Evolutionary conservation across 2,888 invertebrate genomes (phyloP), one percentile per base, ranked within the genome.

Genomic region (Hecatera dysodea): DNA sequence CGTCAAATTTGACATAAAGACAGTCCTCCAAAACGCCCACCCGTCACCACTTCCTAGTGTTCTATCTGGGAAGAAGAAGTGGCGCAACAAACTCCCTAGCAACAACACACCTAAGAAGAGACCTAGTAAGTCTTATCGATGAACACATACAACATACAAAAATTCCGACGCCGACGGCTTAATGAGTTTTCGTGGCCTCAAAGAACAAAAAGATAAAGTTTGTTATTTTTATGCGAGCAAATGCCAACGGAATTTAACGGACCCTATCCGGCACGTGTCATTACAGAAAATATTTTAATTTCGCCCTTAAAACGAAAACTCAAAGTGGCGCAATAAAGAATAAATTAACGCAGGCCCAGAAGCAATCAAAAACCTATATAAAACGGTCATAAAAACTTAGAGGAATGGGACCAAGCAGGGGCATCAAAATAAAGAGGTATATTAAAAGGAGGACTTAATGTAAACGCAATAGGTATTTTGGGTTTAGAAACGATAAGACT

Each of bases 291-390:
- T 80, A 79, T 80, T 80, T 82, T 69, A 80, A 80, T 74, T 80
- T 80, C 57, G 50, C 56, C 33, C 60, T 62, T 57, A 80, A 81
- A 80, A 69, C 33, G 60, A 60, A 61, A 60, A 67, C 61, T 75
- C 67, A 74, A 82, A 84, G 80, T 69, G 64, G 62, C 27, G 55
- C 57, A 48, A 76, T 84, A 79, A 82, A 84, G 76, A 68, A 79
- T 76, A 79, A 82, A 82, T 82, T 84, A 84, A 84, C 82, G 69
- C 53, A 61, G 67, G 55, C 57, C 67, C 73, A 79, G 55, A 72
- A 75, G 84, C 82, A 82, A 84, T 82, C 80, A 84, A 84, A 82
- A 79, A 65, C 79, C 79, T 76, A 76, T 76, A 76, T 79, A 82
- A 75, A 82, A 78, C 29, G 68, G 52, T 29, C 66, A 67, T 84